A percentile compares a stretch with the other conserved stretches of the same genome.
Conservation (phyloP, 30 jellyfish, hydroid and myxozoan species). For the Aurelia sp. region DNA sequence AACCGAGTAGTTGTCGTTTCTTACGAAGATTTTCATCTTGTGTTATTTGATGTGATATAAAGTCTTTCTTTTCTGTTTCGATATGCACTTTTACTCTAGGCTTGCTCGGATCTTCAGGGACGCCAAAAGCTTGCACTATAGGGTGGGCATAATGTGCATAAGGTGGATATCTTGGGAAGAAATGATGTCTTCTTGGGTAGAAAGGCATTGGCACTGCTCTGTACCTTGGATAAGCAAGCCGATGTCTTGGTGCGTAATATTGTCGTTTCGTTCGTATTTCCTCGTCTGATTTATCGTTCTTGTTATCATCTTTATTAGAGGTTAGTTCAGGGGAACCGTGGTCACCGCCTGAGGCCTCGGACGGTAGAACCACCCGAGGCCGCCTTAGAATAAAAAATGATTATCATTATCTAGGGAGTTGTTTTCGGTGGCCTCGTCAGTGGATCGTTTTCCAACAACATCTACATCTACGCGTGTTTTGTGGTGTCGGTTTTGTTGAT, state of each 20-base stretch:
- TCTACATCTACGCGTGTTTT: constrained; percentile 95
- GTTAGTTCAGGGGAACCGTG: constrained; percentile 57
- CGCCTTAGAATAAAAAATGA: constrained; percentile 99
- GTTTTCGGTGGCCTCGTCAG: constrained; percentile 47
- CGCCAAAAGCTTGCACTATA: neutral
- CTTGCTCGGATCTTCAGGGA: constrained; percentile 32
- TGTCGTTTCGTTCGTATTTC: constrained; percentile 47
- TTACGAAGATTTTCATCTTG: neutral
- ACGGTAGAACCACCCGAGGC: constrained; percentile 97
- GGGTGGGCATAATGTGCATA: constrained; percentile 2
- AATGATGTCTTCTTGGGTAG: neutral
- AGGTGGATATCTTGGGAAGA: constrained; percentile 23
- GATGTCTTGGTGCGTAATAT: neutral
- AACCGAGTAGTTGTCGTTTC: constrained; percentile 75
- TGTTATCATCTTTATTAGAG: constrained; percentile 12
- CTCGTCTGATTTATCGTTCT: neutral
- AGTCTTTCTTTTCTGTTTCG: constrained; percentile 72
- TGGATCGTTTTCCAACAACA: constrained; percentile 96
- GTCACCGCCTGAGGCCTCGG: constrained; percentile 95
- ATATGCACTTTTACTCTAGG: constrained; percentile 76
- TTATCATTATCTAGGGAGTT: constrained; percentile 2
- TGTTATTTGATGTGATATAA: constrained; percentile 19
- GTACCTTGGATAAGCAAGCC: constrained; percentile 13
- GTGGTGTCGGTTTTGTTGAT: constrained; percentile 72
- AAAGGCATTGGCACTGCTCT: constrained; percentile 6